phyloP scores from a whole-genome alignment of 2,888 invertebrate species.

The Arrhopalites spinosus region DNA sequence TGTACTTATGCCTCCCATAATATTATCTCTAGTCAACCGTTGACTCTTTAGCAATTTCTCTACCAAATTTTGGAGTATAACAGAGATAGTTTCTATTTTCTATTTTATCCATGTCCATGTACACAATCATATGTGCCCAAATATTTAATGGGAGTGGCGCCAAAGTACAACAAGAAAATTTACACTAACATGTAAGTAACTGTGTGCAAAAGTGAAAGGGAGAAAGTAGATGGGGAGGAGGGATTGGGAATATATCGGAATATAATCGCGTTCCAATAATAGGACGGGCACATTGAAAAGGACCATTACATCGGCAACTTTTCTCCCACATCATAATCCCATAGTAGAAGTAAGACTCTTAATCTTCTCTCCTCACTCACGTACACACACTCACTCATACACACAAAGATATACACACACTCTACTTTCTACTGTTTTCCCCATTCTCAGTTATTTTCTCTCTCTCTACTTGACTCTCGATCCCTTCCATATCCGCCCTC shows the following conservation, averaged over 20 bases:
- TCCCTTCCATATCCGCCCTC: neutral
- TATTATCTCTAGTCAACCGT: no score
- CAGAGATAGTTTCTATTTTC: no score
- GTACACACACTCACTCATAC: constrained; percentile 9
- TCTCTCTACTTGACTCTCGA: constrained; percentile 1
- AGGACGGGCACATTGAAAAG: constrained; percentile 18
- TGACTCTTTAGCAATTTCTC: no score
- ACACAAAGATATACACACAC: neutral
- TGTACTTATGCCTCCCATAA: neutral
- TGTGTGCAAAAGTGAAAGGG: neutral
- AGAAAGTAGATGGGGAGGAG: neutral
- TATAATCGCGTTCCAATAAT: neutral
- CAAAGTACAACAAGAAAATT: no score
- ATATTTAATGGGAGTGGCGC: no score
- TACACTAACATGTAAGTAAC: no score
- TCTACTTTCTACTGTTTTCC: neutral
- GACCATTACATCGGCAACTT: constrained; percentile 21
- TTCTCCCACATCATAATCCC: constrained; percentile 39
- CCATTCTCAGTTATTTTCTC: neutral
- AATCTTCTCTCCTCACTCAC: constrained; percentile 39
- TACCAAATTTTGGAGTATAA: no score
- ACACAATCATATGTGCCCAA: no score
- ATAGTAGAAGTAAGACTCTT: constrained; percentile 33
- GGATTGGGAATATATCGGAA: neutral
- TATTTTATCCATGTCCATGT: no score